These are phyloP conservation scores for Drosophila pectinifera DNA, from an alignment of 1,140 invertebrate species.

Conservation along the genomic window DNA sequence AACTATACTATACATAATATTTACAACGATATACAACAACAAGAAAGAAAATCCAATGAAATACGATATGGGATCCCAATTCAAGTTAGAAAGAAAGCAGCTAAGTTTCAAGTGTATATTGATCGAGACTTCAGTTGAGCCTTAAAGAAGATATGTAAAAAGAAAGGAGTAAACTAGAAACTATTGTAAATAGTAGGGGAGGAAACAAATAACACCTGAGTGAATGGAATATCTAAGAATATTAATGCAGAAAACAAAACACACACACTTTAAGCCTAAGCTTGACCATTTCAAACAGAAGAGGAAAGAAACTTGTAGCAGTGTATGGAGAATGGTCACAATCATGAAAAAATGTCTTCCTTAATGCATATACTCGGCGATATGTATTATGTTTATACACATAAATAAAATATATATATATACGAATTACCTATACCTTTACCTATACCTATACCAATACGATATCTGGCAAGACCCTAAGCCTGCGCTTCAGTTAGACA, in stretches of 20 bases:
- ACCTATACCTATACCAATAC: constrained; percentile 58
- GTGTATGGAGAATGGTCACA: constrained; percentile 80
- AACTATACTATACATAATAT: constrained; percentile 34
- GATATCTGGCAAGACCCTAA: constrained; percentile 56
- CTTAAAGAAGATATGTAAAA: constrained; percentile 61
- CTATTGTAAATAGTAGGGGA: constrained; percentile 58
- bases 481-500: constrained; percentile 72
- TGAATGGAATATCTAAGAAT: constrained; percentile 54
- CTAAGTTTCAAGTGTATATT: constrained; percentile 53
- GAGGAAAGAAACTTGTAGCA: constrained; percentile 27
- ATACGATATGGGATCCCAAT: constrained; percentile 9
- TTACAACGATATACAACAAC: constrained; percentile 60
- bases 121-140: constrained; percentile 62
- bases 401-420: constrained; percentile 56
- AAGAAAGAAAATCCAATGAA: constrained; percentile 7
- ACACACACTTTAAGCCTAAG: constrained; percentile 64
- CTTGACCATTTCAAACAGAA: constrained; percentile 63
- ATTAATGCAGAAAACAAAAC: constrained; percentile 49
- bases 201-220: constrained; percentile 14
- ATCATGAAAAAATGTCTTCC: constrained; percentile 85
- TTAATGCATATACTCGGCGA: constrained; percentile 80
- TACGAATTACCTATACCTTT: constrained; percentile 35
- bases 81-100: constrained; percentile 8
- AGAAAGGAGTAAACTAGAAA: constrained; percentile 16
- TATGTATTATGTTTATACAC: constrained; percentile 74